phyloP scores from a whole-genome alignment of 2,113 vertebrate species.

The Corynorhinus townsendii region DNA sequence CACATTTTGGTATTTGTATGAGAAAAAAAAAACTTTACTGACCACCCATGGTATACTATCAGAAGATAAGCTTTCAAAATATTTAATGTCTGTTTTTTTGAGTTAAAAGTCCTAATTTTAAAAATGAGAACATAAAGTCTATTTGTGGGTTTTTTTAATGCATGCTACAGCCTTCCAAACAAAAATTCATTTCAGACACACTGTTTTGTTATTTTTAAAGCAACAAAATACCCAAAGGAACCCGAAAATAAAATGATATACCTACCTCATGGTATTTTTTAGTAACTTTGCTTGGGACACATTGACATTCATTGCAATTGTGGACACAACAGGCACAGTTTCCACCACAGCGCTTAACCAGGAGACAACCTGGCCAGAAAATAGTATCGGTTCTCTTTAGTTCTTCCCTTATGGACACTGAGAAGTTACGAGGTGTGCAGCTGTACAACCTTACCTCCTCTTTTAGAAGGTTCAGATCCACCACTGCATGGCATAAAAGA shows the following conservation, averaged over 20 bases:
- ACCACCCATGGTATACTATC: background rate
- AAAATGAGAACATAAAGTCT: background rate
- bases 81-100: background rate
- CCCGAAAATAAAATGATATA: fast-evolving
- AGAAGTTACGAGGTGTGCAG: conserved; percentile 97
- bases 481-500: conserved; percentile 77
- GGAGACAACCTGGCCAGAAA: conserved; percentile 97
- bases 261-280: conserved; percentile 96
- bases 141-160: background rate
- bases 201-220: background rate
- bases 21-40: background rate
- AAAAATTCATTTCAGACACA: background rate
- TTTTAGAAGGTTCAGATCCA: conserved; percentile 92
- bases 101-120: background rate
- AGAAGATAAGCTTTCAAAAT: background rate
- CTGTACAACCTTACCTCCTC: conserved; percentile 95
- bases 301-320: conserved; percentile 93
- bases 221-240: background rate
- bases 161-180: background rate
- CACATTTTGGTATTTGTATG: background rate
- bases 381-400: conserved; percentile 94
- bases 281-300: conserved; percentile 88
- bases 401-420: conserved; percentile 93
- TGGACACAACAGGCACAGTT: conserved; percentile 97
- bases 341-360: conserved; percentile 97